A percentile compares a stretch with the other conserved stretches of the same genome.
phyloP scores from a whole-genome alignment of 2,113 vertebrate genomes.

The Hippocampus guttulatus region DNA sequence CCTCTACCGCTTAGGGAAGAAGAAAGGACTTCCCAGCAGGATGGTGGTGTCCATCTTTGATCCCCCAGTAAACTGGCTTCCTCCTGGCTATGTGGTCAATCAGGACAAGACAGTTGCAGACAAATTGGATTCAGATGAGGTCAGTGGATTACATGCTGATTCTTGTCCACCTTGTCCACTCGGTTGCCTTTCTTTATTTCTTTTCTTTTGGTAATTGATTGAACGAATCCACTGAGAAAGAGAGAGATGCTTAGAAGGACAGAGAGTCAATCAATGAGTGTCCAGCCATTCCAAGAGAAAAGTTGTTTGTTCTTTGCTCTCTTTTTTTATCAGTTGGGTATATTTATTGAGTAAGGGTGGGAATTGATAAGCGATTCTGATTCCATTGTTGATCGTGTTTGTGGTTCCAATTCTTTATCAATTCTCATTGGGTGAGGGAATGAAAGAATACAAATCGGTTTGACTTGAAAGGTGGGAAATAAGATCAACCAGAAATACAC shows the following conservation, averaged over 20 bases:
- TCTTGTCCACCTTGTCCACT: background rate
- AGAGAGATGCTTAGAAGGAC: too few species aligned
- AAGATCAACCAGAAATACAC: too few species aligned
- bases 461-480: too few species aligned
- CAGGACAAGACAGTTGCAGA: conserved; percentile 90
- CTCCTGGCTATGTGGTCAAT: conserved; percentile 93
- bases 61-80: conserved; percentile 97
- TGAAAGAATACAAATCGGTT: too few species aligned
- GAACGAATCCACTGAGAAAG: too few species aligned
- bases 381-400: too few species aligned
- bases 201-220: background rate
- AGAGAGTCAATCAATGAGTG: background rate
- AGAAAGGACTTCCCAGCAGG: conserved; percentile 94
- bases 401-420: too few species aligned
- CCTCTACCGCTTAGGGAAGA: conserved; percentile 95
- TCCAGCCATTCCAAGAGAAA: background rate
- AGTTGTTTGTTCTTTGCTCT: background rate
- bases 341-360: too few species aligned
- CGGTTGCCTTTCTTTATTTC: background rate
- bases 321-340: too few species aligned
- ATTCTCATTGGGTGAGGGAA: too few species aligned
- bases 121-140: conserved; percentile 89
- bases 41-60: conserved; percentile 99
- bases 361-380: too few species aligned
- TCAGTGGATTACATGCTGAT: conserved; percentile 57